These are phyloP conservation scores for Variabilichromis moorii DNA, from an alignment of 2,113 vertebrate genomes.

Conservation along the genomic window DNA sequence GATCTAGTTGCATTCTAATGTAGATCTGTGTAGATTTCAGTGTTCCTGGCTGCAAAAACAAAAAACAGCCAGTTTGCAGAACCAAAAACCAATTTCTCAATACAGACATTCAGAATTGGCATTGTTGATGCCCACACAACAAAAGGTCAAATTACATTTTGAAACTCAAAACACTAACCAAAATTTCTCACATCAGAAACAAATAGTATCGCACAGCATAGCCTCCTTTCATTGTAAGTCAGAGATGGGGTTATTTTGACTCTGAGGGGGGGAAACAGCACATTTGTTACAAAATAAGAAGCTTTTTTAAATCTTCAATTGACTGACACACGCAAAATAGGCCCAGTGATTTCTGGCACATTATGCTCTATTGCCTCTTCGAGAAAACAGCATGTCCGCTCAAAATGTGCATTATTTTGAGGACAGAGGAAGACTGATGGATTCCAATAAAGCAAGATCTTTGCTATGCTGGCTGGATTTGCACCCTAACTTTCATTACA, in stretches of 20 bases:
- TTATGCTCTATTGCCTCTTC: not conserved
- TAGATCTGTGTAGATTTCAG: not conserved
- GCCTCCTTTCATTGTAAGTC: not conserved
- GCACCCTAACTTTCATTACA: constrained; percentile 22
- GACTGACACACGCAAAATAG: constrained; percentile 39
- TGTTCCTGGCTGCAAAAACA: not conserved
- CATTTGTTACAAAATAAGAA: constrained; percentile 30
- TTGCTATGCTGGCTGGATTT: not conserved
- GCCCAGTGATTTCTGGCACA: not conserved
- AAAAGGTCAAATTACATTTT: not conserved
- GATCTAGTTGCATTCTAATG: not conserved
- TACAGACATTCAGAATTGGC: not conserved
- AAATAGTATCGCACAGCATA: not conserved
- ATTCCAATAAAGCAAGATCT: constrained; percentile 48
- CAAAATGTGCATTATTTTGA: not conserved
- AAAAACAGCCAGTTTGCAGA: not conserved
- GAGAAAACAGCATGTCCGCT: not conserved
- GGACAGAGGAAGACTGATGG: constrained; percentile 23
- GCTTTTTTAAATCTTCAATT: constrained; percentile 59
- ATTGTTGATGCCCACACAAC: not conserved
- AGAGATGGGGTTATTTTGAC: constrained; percentile 9
- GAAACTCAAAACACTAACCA: not conserved
- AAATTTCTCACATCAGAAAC: not conserved
- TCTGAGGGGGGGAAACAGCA: not conserved
- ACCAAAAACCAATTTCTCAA: not conserved